Base-by-base conservation (phyloP, 1,140 invertebrate genomes). In the Portunus trituberculatus region DNA sequence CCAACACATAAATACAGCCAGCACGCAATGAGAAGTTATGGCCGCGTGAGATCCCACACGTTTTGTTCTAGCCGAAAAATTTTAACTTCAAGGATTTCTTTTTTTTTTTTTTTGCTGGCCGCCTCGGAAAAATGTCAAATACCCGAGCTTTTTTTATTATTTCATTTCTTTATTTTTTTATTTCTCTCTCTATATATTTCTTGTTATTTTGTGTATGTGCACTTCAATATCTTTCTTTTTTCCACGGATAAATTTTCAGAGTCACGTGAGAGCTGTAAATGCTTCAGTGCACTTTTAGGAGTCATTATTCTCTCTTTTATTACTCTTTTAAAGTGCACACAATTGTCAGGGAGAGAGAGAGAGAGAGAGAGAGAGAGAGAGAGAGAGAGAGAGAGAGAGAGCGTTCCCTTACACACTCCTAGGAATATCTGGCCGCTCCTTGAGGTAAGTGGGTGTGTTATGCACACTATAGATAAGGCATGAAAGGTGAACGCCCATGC, bases 231-330 rank as follows among this genome's bases (percentile, higher is more conserved):
- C 52, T 12, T 59, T 59, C 2, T 59, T 39, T 39, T 39, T 39
- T 39, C 39, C 39, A 39, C 39, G 39, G 6, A 6, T 39, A n/a
- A n/a, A 76, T n/a, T 76, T n/a, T n/a, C 67, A 76, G 1, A 25
- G 67, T 76, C 67, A n/a, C 67, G 67, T 76, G 4, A 7, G 67
- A 76, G 67, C 20, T 76, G 67, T 76, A 76, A 76, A 76, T 76
- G 67, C 67, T 76, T 76, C 67, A 76, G 67, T 76, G 67, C 67
- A 76, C 67, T 76, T 76, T 76, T 76, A 76, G n/a, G 67, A n/a
- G 67, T n/a, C 67, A 76, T 76, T 76, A 76, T 76, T 76, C 67
- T 76, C n/a, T 76, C 67, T 76, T 76, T 76, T 76, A 76, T 76
- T 76, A 76, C 67, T n/a, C 67, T 76, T n/a, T n/a, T 76, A 20